Evolutionary conservation across 2,888 invertebrate genomes (phyloP).

Genomic region (Oxyteleia sp.): DNA sequence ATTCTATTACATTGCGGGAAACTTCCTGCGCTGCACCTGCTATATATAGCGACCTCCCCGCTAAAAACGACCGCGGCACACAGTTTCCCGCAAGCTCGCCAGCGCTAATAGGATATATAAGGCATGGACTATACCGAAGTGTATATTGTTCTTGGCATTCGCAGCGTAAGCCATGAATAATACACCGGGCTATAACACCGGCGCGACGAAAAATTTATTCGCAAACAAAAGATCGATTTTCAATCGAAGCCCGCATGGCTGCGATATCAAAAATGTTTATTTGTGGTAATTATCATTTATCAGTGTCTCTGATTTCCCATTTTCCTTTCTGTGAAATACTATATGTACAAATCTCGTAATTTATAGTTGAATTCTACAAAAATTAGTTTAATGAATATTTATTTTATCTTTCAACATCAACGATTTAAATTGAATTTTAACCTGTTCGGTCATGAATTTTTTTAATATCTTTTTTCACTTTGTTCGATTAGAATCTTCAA

Average conservation of each 20-base stretch:
- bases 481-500: no score
- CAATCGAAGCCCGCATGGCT: slow-evolving; percentile 21
- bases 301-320: no score
- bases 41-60: slow-evolving; percentile 16
- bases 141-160: slow-evolving; percentile 60
- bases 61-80: slow-evolving; percentile 57
- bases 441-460: no score
- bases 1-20: slow-evolving; percentile 57
- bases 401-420: no score
- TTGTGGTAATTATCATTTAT: no score
- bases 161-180: slow-evolving; percentile 51
- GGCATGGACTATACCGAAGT: slow-evolving; percentile 39
- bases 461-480: no score
- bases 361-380: no score
- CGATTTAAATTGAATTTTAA: no score
- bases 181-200: slow-evolving; percentile 35
- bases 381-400: no score
- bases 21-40: slow-evolving; percentile 13
- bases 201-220: slow-evolving; percentile 44
- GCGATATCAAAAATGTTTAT: no score
- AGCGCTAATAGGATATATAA: slow-evolving; percentile 62
- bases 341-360: no score
- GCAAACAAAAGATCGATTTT: slow-evolving; percentile 51
- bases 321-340: no score
- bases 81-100: slow-evolving; percentile 61